Evolutionary conservation across 2,113 vertebrate species (phyloP), one percentile per base, ranked within the genome.

Genomic region (Callopanchax toddi): DNA sequence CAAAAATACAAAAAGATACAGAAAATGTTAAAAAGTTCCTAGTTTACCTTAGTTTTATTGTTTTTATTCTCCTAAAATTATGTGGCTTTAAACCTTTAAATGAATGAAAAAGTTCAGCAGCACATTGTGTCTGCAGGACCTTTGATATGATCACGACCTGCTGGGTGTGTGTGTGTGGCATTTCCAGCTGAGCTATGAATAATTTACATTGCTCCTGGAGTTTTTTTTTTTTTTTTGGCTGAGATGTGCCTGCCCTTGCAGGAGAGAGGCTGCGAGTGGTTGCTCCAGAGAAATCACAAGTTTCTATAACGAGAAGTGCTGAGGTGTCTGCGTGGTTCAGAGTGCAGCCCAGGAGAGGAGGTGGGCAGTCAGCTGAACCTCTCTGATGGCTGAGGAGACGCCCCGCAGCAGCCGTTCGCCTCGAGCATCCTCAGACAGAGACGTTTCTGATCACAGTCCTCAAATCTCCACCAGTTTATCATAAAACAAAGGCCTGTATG

Each of bases 241-340:
- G 48, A 52, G 52, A 54, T 58, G 37, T 53, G 44, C 70, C 70
- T 80, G 69, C 67, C 49, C 79, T 37, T 60, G 64, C 70, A 13
- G 61, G 52, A 78, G 58, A 64, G 66, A 70, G 71, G 56, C 71
- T 39, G 26, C 36, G 58, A 81, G 68, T 60, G 50, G 17, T 67
- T 66, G 23, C 83, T 71, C 76, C 66, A 62, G 71, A 81, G 77
- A 74, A 85, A 86, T 86, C 83, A 73, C 74, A 79, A 71, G 79
- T 81, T 78, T 62, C 62, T 76, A 77, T 71, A 76, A 84, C 78
- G 76, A 68, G 82, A 75, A 77, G 74, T 74, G 67, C 65, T 49
- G 59, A 72, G 76, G 84, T 70, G 71, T 86, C 45, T 20, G 70
- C 34, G 65, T 36, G 12, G 75, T 74, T 58, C 63, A 34, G 65